Percentiles rank a stretch among this genome's conserved stretches.
phyloP scores from a whole-genome alignment of 2,113 vertebrate genomes.

The Saccopteryx bilineata region DNA sequence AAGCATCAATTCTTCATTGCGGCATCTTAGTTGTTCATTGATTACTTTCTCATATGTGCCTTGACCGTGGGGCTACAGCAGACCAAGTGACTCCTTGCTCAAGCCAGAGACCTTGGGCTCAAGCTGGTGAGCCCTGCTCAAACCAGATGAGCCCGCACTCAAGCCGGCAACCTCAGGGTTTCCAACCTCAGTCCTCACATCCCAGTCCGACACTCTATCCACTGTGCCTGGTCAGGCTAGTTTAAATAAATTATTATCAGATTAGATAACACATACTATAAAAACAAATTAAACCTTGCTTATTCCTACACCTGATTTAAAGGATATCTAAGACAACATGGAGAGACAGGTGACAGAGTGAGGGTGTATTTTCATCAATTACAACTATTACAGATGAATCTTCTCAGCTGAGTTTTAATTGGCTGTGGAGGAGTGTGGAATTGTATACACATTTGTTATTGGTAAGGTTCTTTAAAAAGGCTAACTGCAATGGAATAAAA shows the following conservation, averaged over 20 bases:
- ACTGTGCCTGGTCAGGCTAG: neutral
- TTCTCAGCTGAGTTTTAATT: constrained; percentile 58
- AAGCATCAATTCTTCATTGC: too few relatives aligned
- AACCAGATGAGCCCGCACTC: too few relatives aligned
- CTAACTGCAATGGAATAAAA: constrained; percentile 70
- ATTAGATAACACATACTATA: neutral
- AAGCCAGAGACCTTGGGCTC: too few relatives aligned
- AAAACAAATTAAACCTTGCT: constrained; percentile 17
- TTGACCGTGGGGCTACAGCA: too few relatives aligned
- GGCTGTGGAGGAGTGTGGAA: constrained; percentile 32
- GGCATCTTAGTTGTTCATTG: too few relatives aligned
- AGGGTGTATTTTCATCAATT: constrained; percentile 5
- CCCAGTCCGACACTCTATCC: too few relatives aligned
- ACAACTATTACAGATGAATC: constrained; percentile 49
- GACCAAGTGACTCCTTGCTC: too few relatives aligned
- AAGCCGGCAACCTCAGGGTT: too few relatives aligned
- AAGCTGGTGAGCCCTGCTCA: too few relatives aligned
- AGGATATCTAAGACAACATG: neutral
- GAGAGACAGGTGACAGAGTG: neutral
- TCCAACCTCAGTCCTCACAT: too few relatives aligned
- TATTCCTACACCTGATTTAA: neutral
- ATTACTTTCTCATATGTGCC: too few relatives aligned
- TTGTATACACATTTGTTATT: constrained; percentile 13
- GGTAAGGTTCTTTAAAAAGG: constrained; percentile 53
- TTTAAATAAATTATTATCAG: neutral